Percentiles rank a stretch among this genome's conserved stretches.
Conservation (phyloP, 2,888 invertebrate genomes). For the Erebia aethiops region DNA sequence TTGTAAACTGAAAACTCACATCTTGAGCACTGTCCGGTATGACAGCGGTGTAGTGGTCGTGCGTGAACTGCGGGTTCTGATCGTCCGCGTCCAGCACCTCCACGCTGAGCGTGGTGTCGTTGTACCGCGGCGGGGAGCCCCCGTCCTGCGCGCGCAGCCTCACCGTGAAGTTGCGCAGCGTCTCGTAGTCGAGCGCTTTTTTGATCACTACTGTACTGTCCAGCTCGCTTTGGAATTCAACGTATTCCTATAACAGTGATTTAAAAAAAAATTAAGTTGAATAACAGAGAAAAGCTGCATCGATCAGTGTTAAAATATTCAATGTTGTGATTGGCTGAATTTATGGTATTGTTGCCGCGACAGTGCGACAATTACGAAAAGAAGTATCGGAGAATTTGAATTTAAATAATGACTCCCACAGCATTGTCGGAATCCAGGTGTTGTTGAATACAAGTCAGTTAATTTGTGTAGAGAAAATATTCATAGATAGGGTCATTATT, state of each 20-base stretch:
- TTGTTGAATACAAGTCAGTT: no score
- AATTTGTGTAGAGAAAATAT: no score
- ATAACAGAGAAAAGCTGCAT: neutral
- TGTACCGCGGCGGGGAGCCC: constrained; percentile 90
- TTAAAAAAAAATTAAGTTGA: neutral
- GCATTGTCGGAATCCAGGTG: no score
- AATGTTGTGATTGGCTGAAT: no score
- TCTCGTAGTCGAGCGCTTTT: constrained; percentile 92
- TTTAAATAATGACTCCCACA: no score
- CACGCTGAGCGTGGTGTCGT: constrained; percentile 89
- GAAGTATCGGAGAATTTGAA: no score
- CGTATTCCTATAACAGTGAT: constrained; percentile 84
- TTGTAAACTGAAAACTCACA: constrained; percentile 52
- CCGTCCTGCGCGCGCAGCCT: constrained; percentile 90
- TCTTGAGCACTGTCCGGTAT: constrained; percentile 84
- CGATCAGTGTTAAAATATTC: no score
- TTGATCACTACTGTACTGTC: constrained; percentile 92
- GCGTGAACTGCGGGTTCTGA: constrained; percentile 92
- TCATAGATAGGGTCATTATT: no score
- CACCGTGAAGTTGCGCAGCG: constrained; percentile 89
- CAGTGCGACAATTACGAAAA: no score
- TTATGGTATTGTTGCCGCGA: no score
- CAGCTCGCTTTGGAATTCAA: constrained; percentile 92
- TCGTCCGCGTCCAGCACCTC: constrained; percentile 94
- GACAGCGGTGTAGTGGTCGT: constrained; percentile 88